phyloP scores from a whole-genome alignment of 1,140 invertebrate genomes.

The Thaumatotibia leucotreta region DNA sequence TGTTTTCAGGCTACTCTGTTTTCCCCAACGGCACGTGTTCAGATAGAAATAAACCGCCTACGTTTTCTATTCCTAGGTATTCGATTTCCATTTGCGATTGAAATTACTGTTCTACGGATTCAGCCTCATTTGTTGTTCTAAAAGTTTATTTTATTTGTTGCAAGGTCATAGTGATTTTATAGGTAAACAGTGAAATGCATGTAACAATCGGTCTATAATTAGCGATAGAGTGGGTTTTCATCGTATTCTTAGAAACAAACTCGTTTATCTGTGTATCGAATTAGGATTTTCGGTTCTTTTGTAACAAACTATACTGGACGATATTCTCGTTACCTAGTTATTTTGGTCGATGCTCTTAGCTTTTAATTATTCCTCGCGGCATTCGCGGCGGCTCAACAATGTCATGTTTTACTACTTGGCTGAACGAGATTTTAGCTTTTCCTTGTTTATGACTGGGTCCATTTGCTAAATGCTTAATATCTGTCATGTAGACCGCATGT shows the following conservation, averaged over 20 bases:
- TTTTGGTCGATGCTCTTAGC: background rate
- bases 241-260: background rate
- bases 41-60: background rate
- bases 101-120: background rate
- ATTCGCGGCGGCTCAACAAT: background rate
- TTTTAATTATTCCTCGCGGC: background rate
- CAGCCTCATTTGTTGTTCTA: background rate
- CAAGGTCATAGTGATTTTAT: background rate
- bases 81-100: background rate
- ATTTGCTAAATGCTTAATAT: too few species aligned
- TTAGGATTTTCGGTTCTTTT: too few species aligned
- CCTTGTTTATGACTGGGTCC: background rate
- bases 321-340: background rate
- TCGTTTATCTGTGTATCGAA: too few species aligned
- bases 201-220: background rate
- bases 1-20: background rate
- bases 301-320: background rate
- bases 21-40: background rate
- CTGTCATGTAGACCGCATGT: too few species aligned
- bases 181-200: background rate
- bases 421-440: background rate
- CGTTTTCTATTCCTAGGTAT: conserved; percentile 1
- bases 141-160: background rate
- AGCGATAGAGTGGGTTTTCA: background rate
- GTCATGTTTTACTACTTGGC: background rate